Conservation (phyloP, 2,797 vertebrate species). For the Sciurus vulgaris region DNA sequence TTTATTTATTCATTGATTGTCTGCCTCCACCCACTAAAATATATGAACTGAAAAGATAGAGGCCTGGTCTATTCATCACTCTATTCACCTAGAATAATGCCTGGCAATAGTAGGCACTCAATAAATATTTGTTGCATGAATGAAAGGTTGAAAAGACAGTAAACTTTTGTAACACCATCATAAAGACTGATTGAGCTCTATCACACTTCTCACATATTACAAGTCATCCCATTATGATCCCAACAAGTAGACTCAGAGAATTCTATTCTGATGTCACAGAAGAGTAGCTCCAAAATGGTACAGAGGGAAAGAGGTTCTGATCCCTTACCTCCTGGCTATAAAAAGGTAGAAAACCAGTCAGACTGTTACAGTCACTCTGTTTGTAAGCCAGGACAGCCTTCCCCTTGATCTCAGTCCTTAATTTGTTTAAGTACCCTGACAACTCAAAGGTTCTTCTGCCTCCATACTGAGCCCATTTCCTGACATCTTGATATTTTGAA, state of each 20-base stretch:
- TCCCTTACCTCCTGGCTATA: background rate
- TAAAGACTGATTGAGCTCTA: background rate
- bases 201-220: background rate
- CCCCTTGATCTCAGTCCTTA: background rate
- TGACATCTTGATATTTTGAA: constrained; percentile 2
- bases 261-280: constrained; percentile 31
- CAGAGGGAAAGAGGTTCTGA: background rate
- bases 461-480: background rate
- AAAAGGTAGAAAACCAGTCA: constrained; percentile 4
- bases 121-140: constrained; percentile 48
- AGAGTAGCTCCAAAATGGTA: background rate
- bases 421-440: constrained; percentile 18
- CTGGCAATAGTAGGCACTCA: background rate
- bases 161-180: background rate
- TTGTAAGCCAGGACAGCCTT: background rate
- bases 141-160: background rate
- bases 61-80: background rate
- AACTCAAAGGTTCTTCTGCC: constrained; percentile 23
- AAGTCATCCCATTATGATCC: background rate
- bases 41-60: constrained; percentile 6
- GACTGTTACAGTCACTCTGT: background rate
- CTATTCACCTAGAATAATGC: background rate
- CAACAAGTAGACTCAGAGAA: background rate
- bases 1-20: background rate
- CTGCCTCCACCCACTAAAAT: background rate